phyloP scores from a whole-genome alignment of 1,140 invertebrate genomes.

The Bombyx mandarina region DNA sequence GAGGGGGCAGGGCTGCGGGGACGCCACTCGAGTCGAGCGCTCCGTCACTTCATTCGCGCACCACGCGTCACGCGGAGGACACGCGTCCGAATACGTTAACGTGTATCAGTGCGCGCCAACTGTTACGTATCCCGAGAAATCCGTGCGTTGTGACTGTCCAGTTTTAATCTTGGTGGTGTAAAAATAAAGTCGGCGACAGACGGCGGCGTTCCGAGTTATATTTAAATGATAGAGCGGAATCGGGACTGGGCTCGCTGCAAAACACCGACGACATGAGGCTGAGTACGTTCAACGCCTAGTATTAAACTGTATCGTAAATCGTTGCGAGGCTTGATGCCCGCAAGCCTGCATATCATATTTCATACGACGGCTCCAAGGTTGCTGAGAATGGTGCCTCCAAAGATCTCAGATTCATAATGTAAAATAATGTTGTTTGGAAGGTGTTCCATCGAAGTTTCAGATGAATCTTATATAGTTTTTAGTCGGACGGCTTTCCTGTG shows the following conservation, averaged over 20 bases:
- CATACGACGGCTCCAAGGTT: too few relatives aligned
- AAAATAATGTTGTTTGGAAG: too few relatives aligned
- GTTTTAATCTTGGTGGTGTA: conserved; percentile 48
- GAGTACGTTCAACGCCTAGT: conserved; percentile 49
- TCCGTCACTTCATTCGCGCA: conserved; percentile 37
- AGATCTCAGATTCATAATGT: too few relatives aligned
- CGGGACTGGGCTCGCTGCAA: conserved; percentile 37
- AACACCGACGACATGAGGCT: conserved; percentile 56
- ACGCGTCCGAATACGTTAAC: conserved; percentile 15
- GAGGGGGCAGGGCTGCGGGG: conserved; percentile 13
- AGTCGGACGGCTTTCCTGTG: not conserved
- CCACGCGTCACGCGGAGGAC: conserved; percentile 23
- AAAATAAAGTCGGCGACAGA: conserved; percentile 67
- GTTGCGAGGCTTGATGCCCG: conserved; percentile 15
- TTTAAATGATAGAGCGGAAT: conserved; percentile 65
- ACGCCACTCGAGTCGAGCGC: conserved; percentile 23
- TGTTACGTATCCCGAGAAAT: conserved; percentile 34
- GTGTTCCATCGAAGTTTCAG: too few relatives aligned
- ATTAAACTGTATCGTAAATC: conserved; percentile 37
- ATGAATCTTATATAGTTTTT: too few relatives aligned
- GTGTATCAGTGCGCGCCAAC: conserved; percentile 12
- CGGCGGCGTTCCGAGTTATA: conserved; percentile 59
- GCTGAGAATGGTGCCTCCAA: too few relatives aligned
- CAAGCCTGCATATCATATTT: too few relatives aligned
- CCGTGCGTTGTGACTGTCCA: conserved; percentile 39